A percentile compares a stretch with the other conserved stretches of the same genome.
phyloP scores from a whole-genome alignment of 2,888 invertebrate species.

The Meliscaeva auricollis region DNA sequence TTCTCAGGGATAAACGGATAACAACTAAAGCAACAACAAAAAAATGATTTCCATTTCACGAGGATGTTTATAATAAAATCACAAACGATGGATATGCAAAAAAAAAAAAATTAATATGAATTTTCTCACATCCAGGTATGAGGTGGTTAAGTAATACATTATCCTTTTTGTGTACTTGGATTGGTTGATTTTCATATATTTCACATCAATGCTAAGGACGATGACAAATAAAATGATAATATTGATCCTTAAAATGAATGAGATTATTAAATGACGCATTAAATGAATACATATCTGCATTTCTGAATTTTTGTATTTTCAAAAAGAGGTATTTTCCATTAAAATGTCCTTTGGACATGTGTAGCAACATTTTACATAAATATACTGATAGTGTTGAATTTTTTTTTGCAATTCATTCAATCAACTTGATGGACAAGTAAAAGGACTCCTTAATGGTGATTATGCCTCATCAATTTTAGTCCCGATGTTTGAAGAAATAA shows the following conservation, averaged over 20 bases:
- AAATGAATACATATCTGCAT: not conserved
- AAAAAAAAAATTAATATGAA: not conserved
- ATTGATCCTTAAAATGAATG: not conserved
- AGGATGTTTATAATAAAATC: constrained; percentile 6
- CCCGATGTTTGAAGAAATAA: not conserved
- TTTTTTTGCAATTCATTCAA: not conserved
- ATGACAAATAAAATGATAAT: constrained; percentile 33
- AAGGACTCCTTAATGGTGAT: constrained; percentile 13
- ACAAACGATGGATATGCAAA: no score
- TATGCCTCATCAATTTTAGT: constrained; percentile 1
- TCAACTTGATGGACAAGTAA: constrained; percentile 18
- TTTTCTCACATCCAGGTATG: not conserved
- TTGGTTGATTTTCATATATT: constrained; percentile 49
- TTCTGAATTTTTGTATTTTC: not conserved
- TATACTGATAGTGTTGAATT: not conserved
- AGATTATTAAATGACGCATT: constrained; percentile 33
- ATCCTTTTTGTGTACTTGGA: constrained; percentile 13
- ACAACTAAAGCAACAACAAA: not conserved
- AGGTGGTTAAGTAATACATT: constrained; percentile 3
- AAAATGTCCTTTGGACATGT: constrained; percentile 16
- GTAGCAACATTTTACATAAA: not conserved
- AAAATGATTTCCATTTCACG: not conserved
- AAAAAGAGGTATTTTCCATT: no score
- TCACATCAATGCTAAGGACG: constrained; percentile 34
- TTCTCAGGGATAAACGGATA: constrained; percentile 12